Conservation (phyloP, 1,140 invertebrate species). For the Aphis craccivora region DNA sequence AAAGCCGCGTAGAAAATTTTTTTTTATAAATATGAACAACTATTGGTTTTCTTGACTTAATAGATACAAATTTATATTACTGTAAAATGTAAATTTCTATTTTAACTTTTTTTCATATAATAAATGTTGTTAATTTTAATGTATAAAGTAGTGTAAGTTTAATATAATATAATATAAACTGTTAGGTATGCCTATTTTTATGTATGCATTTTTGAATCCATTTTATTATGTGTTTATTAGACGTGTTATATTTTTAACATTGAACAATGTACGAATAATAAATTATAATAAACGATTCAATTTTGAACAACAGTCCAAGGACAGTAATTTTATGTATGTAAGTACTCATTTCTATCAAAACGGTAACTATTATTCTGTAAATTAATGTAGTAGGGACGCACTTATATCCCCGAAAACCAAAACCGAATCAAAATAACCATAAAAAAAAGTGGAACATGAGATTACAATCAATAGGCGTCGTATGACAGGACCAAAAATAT, state of each 20-base stretch:
- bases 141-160: not conserved
- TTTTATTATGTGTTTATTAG: not conserved
- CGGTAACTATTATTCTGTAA: not conserved
- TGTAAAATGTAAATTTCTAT: too few species aligned
- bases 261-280: not conserved
- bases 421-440: not conserved
- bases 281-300: not conserved
- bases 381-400: not conserved
- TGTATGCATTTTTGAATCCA: not conserved
- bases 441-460: not conserved
- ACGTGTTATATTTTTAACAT: not conserved
- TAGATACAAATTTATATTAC: not conserved
- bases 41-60: too few species aligned
- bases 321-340: not conserved
- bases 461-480: not conserved
- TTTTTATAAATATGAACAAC: too few species aligned
- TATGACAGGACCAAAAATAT: not conserved
- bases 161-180: not conserved
- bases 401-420: not conserved
- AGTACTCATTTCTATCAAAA: not conserved
- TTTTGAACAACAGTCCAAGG: conserved; percentile 13
- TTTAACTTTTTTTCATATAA: not conserved
- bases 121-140: not conserved
- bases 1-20: not conserved
- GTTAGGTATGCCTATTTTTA: not conserved